phyloP scores from a whole-genome alignment of 2,797 vertebrate genomes.

The Mus spretus region DNA sequence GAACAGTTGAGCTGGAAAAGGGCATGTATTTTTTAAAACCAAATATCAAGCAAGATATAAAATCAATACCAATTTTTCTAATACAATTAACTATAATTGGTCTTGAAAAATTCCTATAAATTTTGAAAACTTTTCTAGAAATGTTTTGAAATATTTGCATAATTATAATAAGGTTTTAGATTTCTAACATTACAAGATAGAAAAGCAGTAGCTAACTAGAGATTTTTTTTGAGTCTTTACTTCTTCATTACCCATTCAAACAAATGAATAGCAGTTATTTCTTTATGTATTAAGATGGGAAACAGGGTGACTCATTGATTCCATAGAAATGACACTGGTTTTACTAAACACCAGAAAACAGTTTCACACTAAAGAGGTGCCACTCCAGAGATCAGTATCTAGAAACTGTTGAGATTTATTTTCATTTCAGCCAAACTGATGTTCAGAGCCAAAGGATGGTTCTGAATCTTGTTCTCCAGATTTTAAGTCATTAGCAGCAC shows the following conservation, averaged over 20 bases:
- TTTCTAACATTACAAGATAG: conserved; percentile 17
- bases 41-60: conserved; percentile 30
- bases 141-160: conserved; percentile 40
- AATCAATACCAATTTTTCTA: conserved; percentile 46
- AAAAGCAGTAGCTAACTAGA: conserved; percentile 40
- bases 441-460: not conserved
- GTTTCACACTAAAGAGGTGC: conserved; percentile 37
- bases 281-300: conserved; percentile 41
- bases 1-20: conserved; percentile 36
- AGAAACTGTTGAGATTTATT: not conserved
- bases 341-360: conserved; percentile 42
- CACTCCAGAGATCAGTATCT: not conserved
- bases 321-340: not conserved
- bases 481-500: not conserved
- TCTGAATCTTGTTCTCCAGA: not conserved
- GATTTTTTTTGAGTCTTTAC: not conserved
- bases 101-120: conserved; percentile 20
- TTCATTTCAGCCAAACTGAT: not conserved
- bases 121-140: conserved; percentile 49
- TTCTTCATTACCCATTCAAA: conserved; percentile 21
- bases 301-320: not conserved
- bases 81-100: conserved; percentile 22
- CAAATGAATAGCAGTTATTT: conserved; percentile 35
- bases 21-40: not conserved
- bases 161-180: conserved; percentile 10